Evolutionary conservation across 1,140 invertebrate genomes (phyloP), one percentile per base, ranked within the genome.

Genomic region (Ips nitidus): DNA sequence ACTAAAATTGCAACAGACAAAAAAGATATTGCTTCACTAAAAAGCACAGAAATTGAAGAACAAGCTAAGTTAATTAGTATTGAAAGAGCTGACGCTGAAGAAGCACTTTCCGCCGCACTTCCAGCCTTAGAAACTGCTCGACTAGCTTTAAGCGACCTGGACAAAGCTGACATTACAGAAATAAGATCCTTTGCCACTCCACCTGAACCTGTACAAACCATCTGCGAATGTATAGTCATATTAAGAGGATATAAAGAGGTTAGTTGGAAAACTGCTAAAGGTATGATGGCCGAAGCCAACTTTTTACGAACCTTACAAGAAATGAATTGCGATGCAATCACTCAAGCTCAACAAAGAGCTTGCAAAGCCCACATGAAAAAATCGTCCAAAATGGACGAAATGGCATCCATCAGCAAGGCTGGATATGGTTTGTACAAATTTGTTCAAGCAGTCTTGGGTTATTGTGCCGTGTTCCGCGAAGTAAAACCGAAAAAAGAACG

Each of bases 121-220:
- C 94, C 94, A 0, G 91, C 88, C 0, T 79, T 97, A 0, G 90
- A 94, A 74, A 86, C 86, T n/a, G 93, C 94, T 1, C 85, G 89
- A 77, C 71, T 88, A 2, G 93, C 94, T 1, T 82, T 97, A 0
- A 84, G 86, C 4, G 89, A 94, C 70, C 81, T 97, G 4, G 91
- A 95, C 52, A 96, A 95, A 81, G 84, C 88, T 1, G 94, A 96
- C 77, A 95, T 97, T 69, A 94, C 93, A 41, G 94, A 97, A 85
- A 95, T 97, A 73, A 84, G 93, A 68, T 94, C 92, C 0, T 95
- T 96, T 78, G 90, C 92, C 41, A 94, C 93, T n/a, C 94, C 94
- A 0, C 93, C 94, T 0, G 90, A 94, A 73, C 86, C 92, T 45
- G 93, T 96, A 22, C 93, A 95, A 80, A 69, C 90, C 1, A 89